Percentiles rank a stretch among this genome's conserved stretches.
Conservation (phyloP, 2,113 vertebrate species). For the Callionymus lyra region DNA sequence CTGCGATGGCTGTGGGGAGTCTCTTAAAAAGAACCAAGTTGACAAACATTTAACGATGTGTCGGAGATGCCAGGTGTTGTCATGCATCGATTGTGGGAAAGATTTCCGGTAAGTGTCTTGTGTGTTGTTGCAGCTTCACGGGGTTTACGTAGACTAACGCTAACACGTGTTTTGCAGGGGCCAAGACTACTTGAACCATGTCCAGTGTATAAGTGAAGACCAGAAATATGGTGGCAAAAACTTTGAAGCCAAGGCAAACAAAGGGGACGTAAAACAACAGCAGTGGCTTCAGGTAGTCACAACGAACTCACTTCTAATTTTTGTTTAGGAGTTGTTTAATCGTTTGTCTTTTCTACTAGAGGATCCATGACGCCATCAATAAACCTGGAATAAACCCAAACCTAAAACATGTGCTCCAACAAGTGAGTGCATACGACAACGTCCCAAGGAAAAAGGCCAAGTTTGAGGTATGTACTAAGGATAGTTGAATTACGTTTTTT, state of each 20-base stretch:
- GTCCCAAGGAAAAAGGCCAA: constrained; percentile 89
- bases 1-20: constrained; percentile 83
- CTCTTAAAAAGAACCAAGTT: constrained; percentile 87
- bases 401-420: constrained; percentile 73
- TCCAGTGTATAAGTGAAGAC: constrained; percentile 83
- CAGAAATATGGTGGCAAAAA: constrained; percentile 93
- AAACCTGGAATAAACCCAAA: constrained; percentile 74
- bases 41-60: constrained; percentile 82
- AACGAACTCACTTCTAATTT: not conserved
- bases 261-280: constrained; percentile 89
- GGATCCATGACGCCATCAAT: constrained; percentile 77
- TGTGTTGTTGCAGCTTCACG: not conserved
- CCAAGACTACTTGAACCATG: constrained; percentile 80
- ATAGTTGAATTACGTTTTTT: too few species aligned
- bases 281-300: constrained; percentile 83
- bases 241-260: constrained; percentile 80
- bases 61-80: constrained; percentile 74
- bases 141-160: not conserved
- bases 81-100: constrained; percentile 92
- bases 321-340: not conserved
- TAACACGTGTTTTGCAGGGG: constrained; percentile 61
- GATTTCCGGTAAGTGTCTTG: constrained; percentile 78
- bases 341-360: constrained; percentile 56
- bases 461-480: constrained; percentile 75
- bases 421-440: constrained; percentile 81